Conservation (phyloP, 2,113 vertebrate species). For the Theristicus caerulescens region DNA sequence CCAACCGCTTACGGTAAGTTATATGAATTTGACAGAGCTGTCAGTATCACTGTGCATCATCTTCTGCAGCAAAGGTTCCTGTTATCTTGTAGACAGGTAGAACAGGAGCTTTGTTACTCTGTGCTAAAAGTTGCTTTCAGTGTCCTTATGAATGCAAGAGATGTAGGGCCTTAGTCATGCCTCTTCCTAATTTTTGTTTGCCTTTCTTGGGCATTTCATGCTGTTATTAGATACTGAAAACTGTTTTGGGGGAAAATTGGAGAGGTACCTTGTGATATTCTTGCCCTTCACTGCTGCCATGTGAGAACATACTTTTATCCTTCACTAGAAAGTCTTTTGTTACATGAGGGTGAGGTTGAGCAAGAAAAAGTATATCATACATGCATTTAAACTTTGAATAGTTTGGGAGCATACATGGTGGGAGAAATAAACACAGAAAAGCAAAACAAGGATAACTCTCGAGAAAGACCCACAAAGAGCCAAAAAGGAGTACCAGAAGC, state of each 20-base stretch:
- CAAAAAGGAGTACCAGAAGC: not conserved
- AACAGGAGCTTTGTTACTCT: not conserved
- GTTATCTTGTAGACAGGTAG: not conserved
- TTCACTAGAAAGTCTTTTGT: not conserved
- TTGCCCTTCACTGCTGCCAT: not conserved
- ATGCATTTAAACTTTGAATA: not conserved
- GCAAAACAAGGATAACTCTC: not conserved
- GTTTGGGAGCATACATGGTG: accelerated
- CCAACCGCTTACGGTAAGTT: constrained; percentile 25
- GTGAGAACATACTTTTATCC: not conserved
- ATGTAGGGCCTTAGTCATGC: not conserved
- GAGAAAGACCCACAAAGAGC: not conserved
- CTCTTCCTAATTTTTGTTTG: not conserved
- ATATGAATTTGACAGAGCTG: not conserved
- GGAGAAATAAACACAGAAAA: not conserved
- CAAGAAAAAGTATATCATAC: not conserved
- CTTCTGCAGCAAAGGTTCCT: not conserved
- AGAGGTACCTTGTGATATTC: not conserved
- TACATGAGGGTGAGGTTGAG: not conserved
- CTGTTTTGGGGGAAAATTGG: not conserved
- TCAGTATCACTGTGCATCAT: not conserved
- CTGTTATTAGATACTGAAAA: not conserved
- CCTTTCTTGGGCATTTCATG: not conserved
- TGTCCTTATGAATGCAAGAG: not conserved
- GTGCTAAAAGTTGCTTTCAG: not conserved